Base-by-base conservation (phyloP, 2,113 vertebrate genomes). In the Caretta caretta region DNA sequence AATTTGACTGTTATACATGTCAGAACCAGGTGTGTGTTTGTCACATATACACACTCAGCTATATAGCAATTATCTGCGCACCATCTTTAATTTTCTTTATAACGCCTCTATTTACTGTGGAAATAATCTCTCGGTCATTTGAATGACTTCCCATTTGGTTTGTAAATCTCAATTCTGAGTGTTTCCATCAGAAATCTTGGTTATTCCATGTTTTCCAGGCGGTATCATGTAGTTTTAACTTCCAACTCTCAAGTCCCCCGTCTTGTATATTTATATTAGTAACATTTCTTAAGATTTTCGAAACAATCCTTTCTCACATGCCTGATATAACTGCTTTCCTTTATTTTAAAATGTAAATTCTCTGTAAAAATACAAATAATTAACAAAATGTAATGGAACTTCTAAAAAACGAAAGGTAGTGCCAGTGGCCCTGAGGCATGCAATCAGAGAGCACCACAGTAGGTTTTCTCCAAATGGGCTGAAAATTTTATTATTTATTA, bases 401-500 rank as follows among this genome's bases (percentile, higher is more conserved):
- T 93, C 93, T 86, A 54, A 96, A 95, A 93, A 88, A 93, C 59
- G 96, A 90, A 94, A 95, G 85, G 56, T 96, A 80, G 93, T 87
- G 65, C 93, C 53, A 89, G 94, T 84, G 91, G 85, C 80, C 38
- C 86, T n/a, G 59, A 79, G 72, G 80, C 62, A 96, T 7, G 51
- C 69, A 91, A 88, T 89, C 84, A 88, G 20, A 94, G 50, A 88
- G 83, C 80, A 76, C 83, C 9, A 89, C 62, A 38, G 76, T 5
- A 82, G 50, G 5, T 96, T 97, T 93, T 65, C 48, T 80, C n/a
- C 0, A 38, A 88, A 49, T 87, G 69, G 72, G 88, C 81, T 95
- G 86, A 95, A 97, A 94, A 97, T 91, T 6, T n/a, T 96, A 95
- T 88, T 95, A 97, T 92, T 93, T 90, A 94, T 92, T 97, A 95